A percentile compares a stretch with the other conserved stretches of the same genome.
These are phyloP conservation scores for Lasioglossum malachurum DNA, from an alignment of 2,888 invertebrate species.

Conservation along the genomic window DNA sequence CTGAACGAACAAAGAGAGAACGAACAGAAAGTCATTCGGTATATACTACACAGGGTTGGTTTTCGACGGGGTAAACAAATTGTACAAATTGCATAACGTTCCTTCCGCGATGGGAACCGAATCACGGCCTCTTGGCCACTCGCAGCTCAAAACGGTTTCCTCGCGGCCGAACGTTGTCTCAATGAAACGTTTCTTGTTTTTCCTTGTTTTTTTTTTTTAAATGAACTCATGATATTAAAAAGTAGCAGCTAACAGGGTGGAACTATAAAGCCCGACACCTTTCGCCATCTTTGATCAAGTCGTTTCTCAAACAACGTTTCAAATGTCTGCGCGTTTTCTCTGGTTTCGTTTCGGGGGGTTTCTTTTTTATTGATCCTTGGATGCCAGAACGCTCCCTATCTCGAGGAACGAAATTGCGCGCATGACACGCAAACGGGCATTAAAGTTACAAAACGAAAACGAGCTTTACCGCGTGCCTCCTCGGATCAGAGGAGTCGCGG, in stretches of 20 bases:
- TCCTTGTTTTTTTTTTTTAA: too few relatives aligned
- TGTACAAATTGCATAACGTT: constrained; percentile 19
- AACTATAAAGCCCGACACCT: constrained; percentile 11
- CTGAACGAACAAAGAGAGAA: constrained; percentile 57
- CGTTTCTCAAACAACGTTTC: background rate
- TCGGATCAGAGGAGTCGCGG: constrained; percentile 66
- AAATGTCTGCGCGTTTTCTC: constrained; percentile 50
- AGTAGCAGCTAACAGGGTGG: constrained; percentile 49
- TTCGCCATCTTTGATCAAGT: background rate
- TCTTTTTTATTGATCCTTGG: background rate
- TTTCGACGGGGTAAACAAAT: background rate
- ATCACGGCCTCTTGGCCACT: constrained; percentile 30
- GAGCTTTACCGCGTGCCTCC: constrained; percentile 79
- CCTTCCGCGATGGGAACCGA: background rate
- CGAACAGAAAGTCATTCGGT: constrained; percentile 30
- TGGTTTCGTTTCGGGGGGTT: constrained; percentile 42
- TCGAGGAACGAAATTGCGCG: constrained; percentile 50
- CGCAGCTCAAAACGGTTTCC: constrained; percentile 55
- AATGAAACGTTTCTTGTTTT: background rate
- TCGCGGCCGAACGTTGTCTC: background rate
- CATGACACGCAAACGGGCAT: constrained; percentile 77
- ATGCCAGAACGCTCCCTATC: constrained; percentile 33
- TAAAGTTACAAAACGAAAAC: constrained; percentile 76
- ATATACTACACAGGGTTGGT: background rate
- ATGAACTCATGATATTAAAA: constrained; percentile 37